phyloP scores from a whole-genome alignment of 2,797 vertebrate genomes.

The Acanthis flammea region DNA sequence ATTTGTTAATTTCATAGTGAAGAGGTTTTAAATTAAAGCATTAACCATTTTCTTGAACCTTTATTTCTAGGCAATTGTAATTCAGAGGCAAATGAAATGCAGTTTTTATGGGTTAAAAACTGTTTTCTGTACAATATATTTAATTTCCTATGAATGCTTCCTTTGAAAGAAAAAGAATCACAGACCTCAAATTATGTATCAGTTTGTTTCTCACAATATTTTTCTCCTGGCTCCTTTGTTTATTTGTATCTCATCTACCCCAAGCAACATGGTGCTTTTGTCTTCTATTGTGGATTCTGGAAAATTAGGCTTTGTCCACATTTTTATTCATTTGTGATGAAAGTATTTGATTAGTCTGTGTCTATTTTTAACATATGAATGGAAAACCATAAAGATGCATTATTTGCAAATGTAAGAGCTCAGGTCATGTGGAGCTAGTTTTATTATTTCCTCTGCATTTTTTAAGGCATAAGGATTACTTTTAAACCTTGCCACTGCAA shows the following conservation, averaged over 20 bases:
- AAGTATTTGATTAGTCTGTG: not conserved
- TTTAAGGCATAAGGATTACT: not conserved
- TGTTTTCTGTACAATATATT: not conserved
- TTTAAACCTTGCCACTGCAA: not conserved
- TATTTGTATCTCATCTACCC: not conserved
- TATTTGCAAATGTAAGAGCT: not conserved
- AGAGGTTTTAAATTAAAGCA: constrained; percentile 54
- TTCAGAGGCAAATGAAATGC: not conserved
- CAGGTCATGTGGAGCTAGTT: not conserved
- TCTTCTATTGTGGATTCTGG: not conserved
- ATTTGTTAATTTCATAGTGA: constrained; percentile 62
- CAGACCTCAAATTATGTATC: not conserved
- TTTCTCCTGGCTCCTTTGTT: not conserved
- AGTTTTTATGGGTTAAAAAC: not conserved
- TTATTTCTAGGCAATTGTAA: not conserved
- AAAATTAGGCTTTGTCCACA: not conserved
- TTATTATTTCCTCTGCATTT: not conserved
- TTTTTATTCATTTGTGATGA: not conserved
- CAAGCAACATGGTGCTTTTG: not conserved
- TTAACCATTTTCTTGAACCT: constrained; percentile 42
- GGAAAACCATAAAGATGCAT: not conserved
- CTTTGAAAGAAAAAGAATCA: not conserved
- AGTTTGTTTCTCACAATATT: not conserved
- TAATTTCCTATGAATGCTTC: not conserved
- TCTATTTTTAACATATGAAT: not conserved